A percentile compares a stretch with the other conserved stretches of the same genome.
phyloP scores from a whole-genome alignment of 2,797 vertebrate species.

The Hemibagrus guttatus region DNA sequence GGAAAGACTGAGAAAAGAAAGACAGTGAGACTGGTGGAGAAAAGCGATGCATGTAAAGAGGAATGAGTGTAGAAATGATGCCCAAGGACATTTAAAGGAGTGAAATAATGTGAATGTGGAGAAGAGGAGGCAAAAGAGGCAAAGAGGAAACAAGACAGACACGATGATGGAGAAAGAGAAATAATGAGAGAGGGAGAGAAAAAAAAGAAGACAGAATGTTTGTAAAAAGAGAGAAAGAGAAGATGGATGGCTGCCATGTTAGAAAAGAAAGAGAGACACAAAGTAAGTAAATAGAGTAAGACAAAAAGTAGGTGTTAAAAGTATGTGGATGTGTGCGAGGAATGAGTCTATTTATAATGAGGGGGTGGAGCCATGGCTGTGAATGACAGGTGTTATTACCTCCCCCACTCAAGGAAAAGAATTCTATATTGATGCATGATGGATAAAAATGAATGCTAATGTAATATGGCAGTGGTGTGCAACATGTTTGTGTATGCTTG shows the following conservation, averaged over 20 bases:
- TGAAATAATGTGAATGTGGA: not conserved
- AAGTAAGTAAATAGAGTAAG: not conserved
- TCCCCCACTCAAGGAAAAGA: not conserved
- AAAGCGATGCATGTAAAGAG: not conserved
- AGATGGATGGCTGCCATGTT: not conserved
- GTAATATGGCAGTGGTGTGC: not conserved
- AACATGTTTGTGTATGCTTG: constrained; percentile 21
- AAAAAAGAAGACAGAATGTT: not conserved
- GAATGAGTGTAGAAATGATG: not conserved
- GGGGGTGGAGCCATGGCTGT: not conserved
- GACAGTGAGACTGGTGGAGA: not conserved
- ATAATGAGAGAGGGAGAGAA: not conserved
- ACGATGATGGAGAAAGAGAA: not conserved
- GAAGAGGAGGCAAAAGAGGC: not conserved
- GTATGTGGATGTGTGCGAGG: not conserved
- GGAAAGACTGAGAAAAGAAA: not conserved
- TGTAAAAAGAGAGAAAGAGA: not conserved
- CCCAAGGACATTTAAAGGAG: not conserved
- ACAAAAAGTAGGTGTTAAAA: not conserved
- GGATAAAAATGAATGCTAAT: not conserved
- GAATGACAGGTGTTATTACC: not conserved
- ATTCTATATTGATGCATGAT: not conserved
- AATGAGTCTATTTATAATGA: not conserved
- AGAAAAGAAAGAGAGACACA: not conserved
- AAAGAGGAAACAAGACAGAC: not conserved